phyloP scores from a whole-genome alignment of 64 coral and sea anemone genomes.

The Montipora efflorescens region DNA sequence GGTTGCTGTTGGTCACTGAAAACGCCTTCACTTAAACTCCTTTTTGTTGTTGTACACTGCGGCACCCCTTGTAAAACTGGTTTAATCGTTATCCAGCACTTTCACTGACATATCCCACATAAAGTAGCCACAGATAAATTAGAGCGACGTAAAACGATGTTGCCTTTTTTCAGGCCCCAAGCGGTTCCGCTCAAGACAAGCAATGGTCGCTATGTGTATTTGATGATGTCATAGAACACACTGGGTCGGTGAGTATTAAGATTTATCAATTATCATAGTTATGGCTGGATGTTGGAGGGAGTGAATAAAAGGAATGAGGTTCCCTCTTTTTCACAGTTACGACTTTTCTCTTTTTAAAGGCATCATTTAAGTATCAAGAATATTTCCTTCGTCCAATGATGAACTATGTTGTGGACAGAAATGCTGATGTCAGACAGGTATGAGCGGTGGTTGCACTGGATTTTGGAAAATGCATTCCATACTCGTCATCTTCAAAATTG shows the following conservation, averaged over 20 bases:
- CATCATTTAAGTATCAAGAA: slow-evolving; percentile 90
- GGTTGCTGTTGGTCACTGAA: too few species aligned
- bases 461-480: not conserved
- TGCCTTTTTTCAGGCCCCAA: slow-evolving; percentile 45
- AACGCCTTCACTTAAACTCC: too few species aligned
- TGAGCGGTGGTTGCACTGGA: not conserved
- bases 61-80: too few species aligned
- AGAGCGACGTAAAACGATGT: not conserved
- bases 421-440: slow-evolving; percentile 95
- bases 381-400: slow-evolving; percentile 89
- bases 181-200: slow-evolving; percentile 85
- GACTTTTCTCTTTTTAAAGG: not conserved
- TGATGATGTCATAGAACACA: slow-evolving; percentile 95
- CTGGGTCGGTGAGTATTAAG: slow-evolving; percentile 82
- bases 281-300: too few species aligned
- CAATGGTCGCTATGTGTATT: slow-evolving; percentile 97
- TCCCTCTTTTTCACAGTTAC: too few species aligned
- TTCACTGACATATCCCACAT: too few species aligned
- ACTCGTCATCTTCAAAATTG: not conserved
- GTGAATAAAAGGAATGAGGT: too few species aligned
- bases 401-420: slow-evolving; percentile 86
- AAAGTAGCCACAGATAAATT: too few species aligned
- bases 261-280: too few species aligned
- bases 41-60: too few species aligned
- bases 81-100: too few species aligned